Evolutionary conservation across 2,113 vertebrate species (phyloP), one percentile per base, ranked within the genome.

Genomic region (Bagarius yarrelli): DNA sequence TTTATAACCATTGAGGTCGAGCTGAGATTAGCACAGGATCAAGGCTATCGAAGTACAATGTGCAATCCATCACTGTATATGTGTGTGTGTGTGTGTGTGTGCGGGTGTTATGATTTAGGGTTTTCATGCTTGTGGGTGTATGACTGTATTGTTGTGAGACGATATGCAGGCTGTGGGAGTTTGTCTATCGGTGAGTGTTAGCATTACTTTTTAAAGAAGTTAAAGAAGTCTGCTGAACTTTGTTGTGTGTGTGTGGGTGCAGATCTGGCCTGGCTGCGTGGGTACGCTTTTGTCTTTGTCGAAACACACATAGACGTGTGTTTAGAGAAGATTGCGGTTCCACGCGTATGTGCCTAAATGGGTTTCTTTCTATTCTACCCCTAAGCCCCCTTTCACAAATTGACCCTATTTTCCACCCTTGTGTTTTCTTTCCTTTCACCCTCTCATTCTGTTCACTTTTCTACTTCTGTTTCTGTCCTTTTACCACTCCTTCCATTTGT

Each of bases 241-340:
- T 73, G 8, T 59, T 47, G 44, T 32, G 56, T 60, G 56, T 30
- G 75, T 30, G 72, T 75, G 75, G 76, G 84, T 81, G 83, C 73
- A 44, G 81, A 83, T 79, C 79, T 79, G 81, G 32, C 23, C 63
- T 44, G 53, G 36, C 52, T 63, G 79, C 78, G 81, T 82, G 61
- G 59, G 32, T 66, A 53, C 34, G 52, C 90, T 88, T 86, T 79
- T 83, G 82, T 85, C 87, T 74, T 82, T 80, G 78, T 87, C 82
- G 87, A 89, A 91, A 60, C 67, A 81, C 82, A 67, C 80, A 78
- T 70, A 85, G 69, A 79, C 23, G n/a, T 57, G 47, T 61, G 47
- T 55, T 79, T 80, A 81, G 72, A 25, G 56, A 86, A 92, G 92
- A 92, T 93, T 93, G 91, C 66, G 86, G 90, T 92, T 92, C 90